phyloP scores from a whole-genome alignment of 2,113 vertebrate genomes.

The Eurypyga helias region DNA sequence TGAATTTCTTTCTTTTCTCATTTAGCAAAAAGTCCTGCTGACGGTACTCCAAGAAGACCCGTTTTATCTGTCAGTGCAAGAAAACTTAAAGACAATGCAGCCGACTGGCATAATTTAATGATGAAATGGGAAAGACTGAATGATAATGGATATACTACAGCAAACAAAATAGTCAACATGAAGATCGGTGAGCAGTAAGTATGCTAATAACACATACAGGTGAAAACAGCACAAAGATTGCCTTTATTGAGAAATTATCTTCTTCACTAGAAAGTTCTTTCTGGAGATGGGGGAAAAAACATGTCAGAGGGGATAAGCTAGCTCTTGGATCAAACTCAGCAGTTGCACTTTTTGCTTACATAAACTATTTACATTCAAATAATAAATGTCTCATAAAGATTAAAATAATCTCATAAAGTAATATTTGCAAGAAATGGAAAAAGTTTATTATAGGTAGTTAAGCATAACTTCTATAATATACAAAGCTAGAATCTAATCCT shows the following conservation, averaged over 20 bases:
- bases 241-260: not conserved
- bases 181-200: conserved; percentile 81
- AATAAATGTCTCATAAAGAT: not conserved
- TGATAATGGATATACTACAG: conserved; percentile 78
- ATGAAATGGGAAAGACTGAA: conserved; percentile 89
- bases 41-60: conserved; percentile 77
- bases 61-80: conserved; percentile 86
- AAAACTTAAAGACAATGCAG: conserved; percentile 93
- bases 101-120: conserved; percentile 95
- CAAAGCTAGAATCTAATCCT: not conserved
- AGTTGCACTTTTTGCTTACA: not conserved
- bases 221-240: not conserved
- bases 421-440: not conserved
- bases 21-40: conserved; percentile 68
- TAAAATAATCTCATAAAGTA: not conserved
- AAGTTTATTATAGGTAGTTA: not conserved
- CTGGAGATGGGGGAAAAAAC: not conserved
- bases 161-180: conserved; percentile 84
- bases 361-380: not conserved
- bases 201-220: not conserved
- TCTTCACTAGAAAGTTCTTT: not conserved
- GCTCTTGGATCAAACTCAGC: not conserved
- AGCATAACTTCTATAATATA: not conserved
- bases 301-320: not conserved
- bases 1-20: not conserved